Evolutionary conservation across 2,113 vertebrate species (phyloP).

Genomic region (Mirza zaza): DNA sequence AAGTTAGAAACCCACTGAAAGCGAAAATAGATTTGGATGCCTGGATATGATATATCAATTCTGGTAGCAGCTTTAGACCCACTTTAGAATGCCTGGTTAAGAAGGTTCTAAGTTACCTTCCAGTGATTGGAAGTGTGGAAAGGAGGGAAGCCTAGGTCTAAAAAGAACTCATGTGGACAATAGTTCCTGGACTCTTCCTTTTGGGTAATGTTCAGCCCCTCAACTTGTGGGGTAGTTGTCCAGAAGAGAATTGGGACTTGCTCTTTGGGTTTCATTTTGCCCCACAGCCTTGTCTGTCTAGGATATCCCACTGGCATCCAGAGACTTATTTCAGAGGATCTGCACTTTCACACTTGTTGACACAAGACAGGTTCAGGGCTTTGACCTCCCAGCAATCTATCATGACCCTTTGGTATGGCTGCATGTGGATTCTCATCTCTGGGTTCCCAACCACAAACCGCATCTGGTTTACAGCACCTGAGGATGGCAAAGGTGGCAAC

Average conservation of each 20-base stretch:
- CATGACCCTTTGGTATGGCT: not conserved
- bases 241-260: not conserved
- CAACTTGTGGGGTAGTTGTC: not conserved
- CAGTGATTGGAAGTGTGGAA: not conserved
- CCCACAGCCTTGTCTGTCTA: no score
- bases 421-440: fast-evolving
- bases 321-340: not conserved
- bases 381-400: not conserved
- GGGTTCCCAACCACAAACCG: no score
- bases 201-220: not conserved
- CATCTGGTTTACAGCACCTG: not conserved
- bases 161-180: not conserved
- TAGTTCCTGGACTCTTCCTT: not conserved
- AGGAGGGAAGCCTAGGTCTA: not conserved
- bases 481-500: not conserved
- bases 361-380: not conserved
- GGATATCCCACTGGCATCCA: not conserved
- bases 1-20: not conserved
- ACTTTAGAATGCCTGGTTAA: not conserved
- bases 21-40: not conserved
- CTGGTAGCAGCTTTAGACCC: not conserved
- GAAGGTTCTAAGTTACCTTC: not conserved
- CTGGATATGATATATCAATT: not conserved
- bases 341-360: not conserved
- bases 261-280: not conserved